Conservation (phyloP, 2,888 invertebrate species). For the Dermolepida albohirtum region DNA sequence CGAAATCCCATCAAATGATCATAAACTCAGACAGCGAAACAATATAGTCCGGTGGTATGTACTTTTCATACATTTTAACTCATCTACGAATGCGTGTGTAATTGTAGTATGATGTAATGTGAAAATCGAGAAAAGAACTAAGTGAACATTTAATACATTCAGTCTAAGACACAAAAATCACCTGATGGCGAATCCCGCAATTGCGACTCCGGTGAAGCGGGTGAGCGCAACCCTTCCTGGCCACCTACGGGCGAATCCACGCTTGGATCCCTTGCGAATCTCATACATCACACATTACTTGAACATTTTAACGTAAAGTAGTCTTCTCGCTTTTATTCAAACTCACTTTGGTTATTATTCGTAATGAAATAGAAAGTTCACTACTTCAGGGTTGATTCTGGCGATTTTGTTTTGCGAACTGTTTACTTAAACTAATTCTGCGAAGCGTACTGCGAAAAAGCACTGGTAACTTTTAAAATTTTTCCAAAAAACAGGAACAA, state of each 20-base stretch:
- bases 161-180: constrained; percentile 57
- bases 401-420: constrained; percentile 1
- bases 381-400: not conserved
- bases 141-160: constrained; percentile 35
- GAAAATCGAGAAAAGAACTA: too few relatives aligned
- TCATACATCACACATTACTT: constrained; percentile 49
- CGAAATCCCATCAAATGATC: too few relatives aligned
- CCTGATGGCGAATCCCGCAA: constrained; percentile 59
- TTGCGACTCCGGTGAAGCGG: constrained; percentile 57
- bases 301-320: constrained; percentile 11
- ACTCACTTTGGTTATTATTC: constrained; percentile 21
- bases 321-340: constrained; percentile 6
- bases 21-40: too few relatives aligned
- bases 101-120: too few relatives aligned
- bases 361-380: constrained; percentile 30
- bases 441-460: constrained; percentile 16
- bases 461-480: constrained; percentile 33
- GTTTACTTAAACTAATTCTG: constrained; percentile 10
- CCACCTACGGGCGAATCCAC: constrained; percentile 61
- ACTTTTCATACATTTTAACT: too few relatives aligned
- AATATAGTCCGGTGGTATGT: too few relatives aligned
- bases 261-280: constrained; percentile 55
- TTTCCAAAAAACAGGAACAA: constrained; percentile 24
- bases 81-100: too few relatives aligned
- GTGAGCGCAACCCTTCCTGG: constrained; percentile 61